Percentiles rank a stretch among this genome's conserved stretches.
phyloP scores from a whole-genome alignment of 1,140 invertebrate genomes.

The Penaeus vannamei region DNA sequence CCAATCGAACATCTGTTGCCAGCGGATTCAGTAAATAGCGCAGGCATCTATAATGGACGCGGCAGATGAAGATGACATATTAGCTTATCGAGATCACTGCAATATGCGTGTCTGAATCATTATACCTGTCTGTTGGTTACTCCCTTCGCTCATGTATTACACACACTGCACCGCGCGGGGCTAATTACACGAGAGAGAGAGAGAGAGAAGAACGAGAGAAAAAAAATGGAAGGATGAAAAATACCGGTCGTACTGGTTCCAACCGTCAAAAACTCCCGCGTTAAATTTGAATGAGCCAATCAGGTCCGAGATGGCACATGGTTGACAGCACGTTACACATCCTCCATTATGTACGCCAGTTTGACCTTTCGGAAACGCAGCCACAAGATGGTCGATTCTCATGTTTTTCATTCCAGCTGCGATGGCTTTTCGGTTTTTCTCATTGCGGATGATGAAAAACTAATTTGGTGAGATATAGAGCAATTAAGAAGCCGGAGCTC shows the following conservation, averaged over 20 bases:
- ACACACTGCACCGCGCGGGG: neutral
- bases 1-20: slow-evolving; percentile 26
- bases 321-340: slow-evolving; percentile 52
- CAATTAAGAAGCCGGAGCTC: neutral
- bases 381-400: slow-evolving; percentile 28
- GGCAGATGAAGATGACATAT: slow-evolving; percentile 4
- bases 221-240: no score
- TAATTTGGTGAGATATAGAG: no score
- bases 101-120: no score
- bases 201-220: neutral
- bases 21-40: slow-evolving; percentile 31
- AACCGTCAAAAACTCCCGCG: neutral
- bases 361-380: slow-evolving; percentile 29
- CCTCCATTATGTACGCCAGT: slow-evolving; percentile 35
- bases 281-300: slow-evolving; percentile 52
- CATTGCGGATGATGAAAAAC: no score
- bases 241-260: slow-evolving; percentile 4
- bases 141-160: neutral
- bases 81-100: no score
- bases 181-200: neutral
- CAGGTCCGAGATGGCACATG: slow-evolving; percentile 55
- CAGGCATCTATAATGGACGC: slow-evolving; percentile 36
- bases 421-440: neutral
- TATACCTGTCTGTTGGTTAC: neutral
- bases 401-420: slow-evolving; percentile 26